Conservation (phyloP, 1,140 invertebrate genomes). For the Lucilia sericata region DNA sequence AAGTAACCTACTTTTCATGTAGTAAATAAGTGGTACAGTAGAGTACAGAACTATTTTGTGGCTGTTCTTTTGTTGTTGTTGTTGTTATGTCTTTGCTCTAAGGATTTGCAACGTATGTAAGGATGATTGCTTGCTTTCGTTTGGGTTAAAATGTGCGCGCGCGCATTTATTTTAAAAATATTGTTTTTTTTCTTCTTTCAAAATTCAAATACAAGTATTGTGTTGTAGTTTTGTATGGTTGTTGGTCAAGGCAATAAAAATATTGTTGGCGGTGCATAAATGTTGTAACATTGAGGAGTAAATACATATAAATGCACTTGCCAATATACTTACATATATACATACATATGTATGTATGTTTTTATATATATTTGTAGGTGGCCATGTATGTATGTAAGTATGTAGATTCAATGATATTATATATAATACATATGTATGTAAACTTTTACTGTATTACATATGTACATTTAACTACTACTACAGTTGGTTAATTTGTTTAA, state of each 20-base stretch:
- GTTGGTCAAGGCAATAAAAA: slow-evolving; percentile 35
- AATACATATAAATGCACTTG: background rate
- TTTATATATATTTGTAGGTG: too few species aligned
- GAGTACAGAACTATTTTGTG: background rate
- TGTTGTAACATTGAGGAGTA: slow-evolving; percentile 24
- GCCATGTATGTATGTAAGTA: too few species aligned
- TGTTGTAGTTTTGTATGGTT: too few species aligned
- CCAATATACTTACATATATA: too few species aligned
- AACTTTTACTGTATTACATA: too few species aligned
- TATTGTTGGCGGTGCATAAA: slow-evolving; percentile 25
- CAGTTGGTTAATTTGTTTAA: background rate
- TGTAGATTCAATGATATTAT: too few species aligned
- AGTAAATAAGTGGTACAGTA: slow-evolving; percentile 20
- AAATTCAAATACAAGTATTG: too few species aligned
- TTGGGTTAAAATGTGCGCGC: slow-evolving; percentile 7
- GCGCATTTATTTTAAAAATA: slow-evolving; percentile 8
- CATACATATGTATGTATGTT: too few species aligned
- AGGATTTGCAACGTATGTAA: background rate
- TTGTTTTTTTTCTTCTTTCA: background rate
- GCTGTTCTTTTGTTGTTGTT: background rate
- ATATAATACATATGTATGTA: too few species aligned
- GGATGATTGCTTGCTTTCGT: too few species aligned
- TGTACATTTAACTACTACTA: background rate
- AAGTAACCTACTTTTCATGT: slow-evolving; percentile 32
- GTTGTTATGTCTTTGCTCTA: background rate